These are phyloP conservation scores for Epizoanthus stellaris DNA, from an alignment of 92 coral and sea anemone species.

Conservation along the genomic window DNA sequence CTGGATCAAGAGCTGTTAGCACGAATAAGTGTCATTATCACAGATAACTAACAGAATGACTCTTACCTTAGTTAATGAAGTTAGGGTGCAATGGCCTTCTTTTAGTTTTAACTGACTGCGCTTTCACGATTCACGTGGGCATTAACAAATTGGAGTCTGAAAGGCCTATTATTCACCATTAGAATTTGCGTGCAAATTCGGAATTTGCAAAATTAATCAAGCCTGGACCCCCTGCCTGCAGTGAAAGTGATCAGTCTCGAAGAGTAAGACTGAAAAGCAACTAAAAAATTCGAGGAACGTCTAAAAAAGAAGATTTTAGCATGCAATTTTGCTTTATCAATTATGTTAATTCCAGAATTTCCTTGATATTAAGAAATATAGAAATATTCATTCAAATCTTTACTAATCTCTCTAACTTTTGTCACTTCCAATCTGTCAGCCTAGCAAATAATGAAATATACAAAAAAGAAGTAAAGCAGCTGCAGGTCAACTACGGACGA, in stretches of 20 bases:
- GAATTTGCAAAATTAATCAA: slow-evolving; percentile 24
- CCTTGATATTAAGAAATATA: too few relatives aligned
- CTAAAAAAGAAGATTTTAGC: not conserved
- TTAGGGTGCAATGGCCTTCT: not conserved
- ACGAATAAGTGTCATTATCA: not conserved
- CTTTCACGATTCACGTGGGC: not conserved
- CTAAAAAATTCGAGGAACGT: slow-evolving; percentile 19
- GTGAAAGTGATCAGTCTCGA: slow-evolving; percentile 6
- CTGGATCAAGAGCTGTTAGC: not conserved
- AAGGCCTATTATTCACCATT: slow-evolving; percentile 9
- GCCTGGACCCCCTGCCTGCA: slow-evolving; percentile 29
- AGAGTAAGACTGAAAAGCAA: not conserved
- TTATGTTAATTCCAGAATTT: too few relatives aligned
- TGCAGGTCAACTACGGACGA: too few relatives aligned
- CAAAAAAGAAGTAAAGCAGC: too few relatives aligned
- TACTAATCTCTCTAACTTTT: too few relatives aligned
- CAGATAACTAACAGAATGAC: not conserved
- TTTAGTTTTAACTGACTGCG: not conserved
- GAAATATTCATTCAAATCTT: too few relatives aligned
- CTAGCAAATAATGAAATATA: too few relatives aligned
- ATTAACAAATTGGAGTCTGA: not conserved
- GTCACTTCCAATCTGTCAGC: not conserved
- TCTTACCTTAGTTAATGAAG: not conserved
- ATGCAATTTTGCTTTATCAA: too few relatives aligned
- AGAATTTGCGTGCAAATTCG: slow-evolving; percentile 30